Base-by-base conservation (phyloP, 2,113 vertebrate species). In the Strix aluco region DNA sequence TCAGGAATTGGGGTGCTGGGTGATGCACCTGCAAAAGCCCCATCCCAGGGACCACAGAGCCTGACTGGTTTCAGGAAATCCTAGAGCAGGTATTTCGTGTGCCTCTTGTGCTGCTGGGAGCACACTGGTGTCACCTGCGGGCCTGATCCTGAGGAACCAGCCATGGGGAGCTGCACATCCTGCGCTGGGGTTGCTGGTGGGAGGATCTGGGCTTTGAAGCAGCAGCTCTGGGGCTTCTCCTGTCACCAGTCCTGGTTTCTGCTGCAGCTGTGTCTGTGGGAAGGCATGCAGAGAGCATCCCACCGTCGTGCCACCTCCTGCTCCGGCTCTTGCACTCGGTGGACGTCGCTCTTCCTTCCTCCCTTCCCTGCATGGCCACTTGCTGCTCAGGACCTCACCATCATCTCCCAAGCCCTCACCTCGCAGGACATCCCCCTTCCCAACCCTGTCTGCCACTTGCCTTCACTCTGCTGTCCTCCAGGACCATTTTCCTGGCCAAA, bases 321-420 rank as follows among this genome's bases (percentile, higher is more conserved):
- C 42, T 47, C 30, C 1, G 0, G n/a, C 47, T 38, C 8, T 19
- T 5, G 10, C 2, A 4, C 22, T 49, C 1, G 0, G 10, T 13
- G 61, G 20, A 12, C 2, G 0, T 25, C 1, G 1, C 38, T 72
- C 36, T 36, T 32, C 51, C 20, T 62, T 47, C 71, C n/a, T 18
- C 11, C 51, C n/a, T 47, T 51, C 62, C 29, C 29, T 1, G 1
- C 23, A 5, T 0, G 3, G 25, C 19, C 51, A 5, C 29, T 25
- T 3, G 4, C 54, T 61, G 61, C 62, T 69, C 23, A 10, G 54
- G 40, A 30, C n/a, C 63, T 62, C 20, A 8, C 16, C 29, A 1
- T 17, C 29, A 5, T 30, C 63, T 15, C 34, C 42, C 21, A 55
- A 2, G 47, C 38, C 44, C 52, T 8, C 46, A 6, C 36, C 34